Conservation (phyloP, 1,140 invertebrate genomes). For the Pseudachorutes palmiensis region DNA sequence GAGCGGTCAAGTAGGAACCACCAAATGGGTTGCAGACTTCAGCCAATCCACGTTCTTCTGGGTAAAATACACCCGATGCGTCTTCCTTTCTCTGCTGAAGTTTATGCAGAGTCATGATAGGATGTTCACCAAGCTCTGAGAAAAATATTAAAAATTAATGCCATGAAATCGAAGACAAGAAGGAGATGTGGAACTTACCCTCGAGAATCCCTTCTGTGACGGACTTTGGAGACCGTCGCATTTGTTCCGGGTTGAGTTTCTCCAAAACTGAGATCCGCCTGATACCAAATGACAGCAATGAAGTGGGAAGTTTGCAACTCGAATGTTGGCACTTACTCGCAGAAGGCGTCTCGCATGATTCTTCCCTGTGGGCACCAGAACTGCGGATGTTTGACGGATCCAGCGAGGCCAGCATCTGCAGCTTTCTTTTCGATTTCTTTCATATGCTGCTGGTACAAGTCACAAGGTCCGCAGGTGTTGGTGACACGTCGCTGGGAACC, state of each 20-base stretch:
- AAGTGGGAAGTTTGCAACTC: no score
- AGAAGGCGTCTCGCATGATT: slow-evolving; percentile 27
- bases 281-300: neutral
- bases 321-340: slow-evolving; percentile 23
- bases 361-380: slow-evolving; percentile 17
- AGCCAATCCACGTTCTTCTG: slow-evolving; percentile 30
- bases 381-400: slow-evolving; percentile 21
- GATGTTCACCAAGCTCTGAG: slow-evolving; percentile 31
- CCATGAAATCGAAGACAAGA: neutral
- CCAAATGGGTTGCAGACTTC: slow-evolving; percentile 34
- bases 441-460: slow-evolving; percentile 25
- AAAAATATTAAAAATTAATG: neutral
- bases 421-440: slow-evolving; percentile 17
- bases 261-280: slow-evolving; percentile 22
- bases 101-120: slow-evolving; percentile 34
- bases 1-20: slow-evolving; percentile 33
- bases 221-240: slow-evolving; percentile 20
- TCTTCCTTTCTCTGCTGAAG: slow-evolving; percentile 29
- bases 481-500: neutral
- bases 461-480: slow-evolving; percentile 26
- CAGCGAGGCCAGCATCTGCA: slow-evolving; percentile 8
- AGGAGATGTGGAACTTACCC: slow-evolving; percentile 15
- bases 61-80: slow-evolving; percentile 30
- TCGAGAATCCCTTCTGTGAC: slow-evolving; percentile 28
- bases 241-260: slow-evolving; percentile 26